Conservation (phyloP, 2,113 vertebrate genomes). For the Gracilinanus agilis region DNA sequence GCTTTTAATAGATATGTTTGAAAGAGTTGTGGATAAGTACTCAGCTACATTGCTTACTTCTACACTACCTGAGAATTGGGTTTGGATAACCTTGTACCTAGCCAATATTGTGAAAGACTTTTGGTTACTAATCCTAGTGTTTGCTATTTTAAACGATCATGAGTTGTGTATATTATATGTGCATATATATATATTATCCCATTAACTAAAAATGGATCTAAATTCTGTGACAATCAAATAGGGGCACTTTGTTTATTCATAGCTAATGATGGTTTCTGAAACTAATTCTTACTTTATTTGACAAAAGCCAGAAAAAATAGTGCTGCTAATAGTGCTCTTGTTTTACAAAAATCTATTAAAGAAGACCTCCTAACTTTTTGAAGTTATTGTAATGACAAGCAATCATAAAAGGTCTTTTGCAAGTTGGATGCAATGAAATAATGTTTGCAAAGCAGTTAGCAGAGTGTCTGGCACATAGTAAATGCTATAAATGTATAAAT, state of each 20-base stretch:
- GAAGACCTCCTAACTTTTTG: background rate
- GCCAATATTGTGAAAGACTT: background rate
- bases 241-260: background rate
- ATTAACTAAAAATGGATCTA: background rate
- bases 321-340: background rate
- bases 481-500: background rate
- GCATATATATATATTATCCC: background rate
- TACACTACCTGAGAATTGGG: background rate
- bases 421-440: background rate
- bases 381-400: background rate
- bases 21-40: background rate
- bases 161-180: fast-evolving
- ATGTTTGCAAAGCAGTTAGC: background rate
- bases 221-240: background rate
- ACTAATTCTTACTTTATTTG: background rate
- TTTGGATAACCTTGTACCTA: background rate
- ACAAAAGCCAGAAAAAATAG: background rate
- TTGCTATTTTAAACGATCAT: background rate
- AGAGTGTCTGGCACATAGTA: background rate
- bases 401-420: background rate
- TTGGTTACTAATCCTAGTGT: background rate
- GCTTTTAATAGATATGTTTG: background rate
- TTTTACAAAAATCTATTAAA: background rate
- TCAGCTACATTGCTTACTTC: background rate
- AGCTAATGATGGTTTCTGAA: background rate